phyloP scores from a whole-genome alignment of 2,888 invertebrate genomes.

The Beris chalybata region DNA sequence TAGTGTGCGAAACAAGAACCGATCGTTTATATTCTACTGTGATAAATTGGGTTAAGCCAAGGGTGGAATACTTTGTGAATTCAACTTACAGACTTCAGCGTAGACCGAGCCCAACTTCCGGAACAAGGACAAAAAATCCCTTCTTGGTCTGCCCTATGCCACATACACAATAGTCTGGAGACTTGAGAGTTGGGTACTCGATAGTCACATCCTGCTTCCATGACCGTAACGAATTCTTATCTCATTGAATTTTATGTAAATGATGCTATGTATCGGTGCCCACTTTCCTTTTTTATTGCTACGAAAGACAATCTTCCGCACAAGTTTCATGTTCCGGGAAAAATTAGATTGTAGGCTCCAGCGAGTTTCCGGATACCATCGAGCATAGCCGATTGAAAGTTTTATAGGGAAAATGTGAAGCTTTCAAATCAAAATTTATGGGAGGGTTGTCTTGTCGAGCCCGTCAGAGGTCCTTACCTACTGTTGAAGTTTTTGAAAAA shows the following conservation, averaged over 20 bases:
- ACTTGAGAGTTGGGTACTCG: neutral
- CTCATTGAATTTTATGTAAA: constrained; percentile 29
- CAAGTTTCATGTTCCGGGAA: too few species aligned
- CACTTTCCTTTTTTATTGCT: too few species aligned
- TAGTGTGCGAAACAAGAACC: neutral
- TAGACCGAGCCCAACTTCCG: neutral
- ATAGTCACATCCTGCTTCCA: constrained; percentile 1
- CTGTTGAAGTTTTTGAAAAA: constrained; percentile 17
- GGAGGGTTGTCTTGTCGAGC: neutral
- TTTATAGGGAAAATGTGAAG: neutral
- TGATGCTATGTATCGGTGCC: neutral
- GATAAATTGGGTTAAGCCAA: neutral
- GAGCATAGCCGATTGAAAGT: constrained; percentile 16
- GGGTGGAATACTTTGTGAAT: constrained; percentile 13
- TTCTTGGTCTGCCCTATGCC: neutral
- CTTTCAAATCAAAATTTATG: constrained; percentile 15
- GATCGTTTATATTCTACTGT: constrained; percentile 20
- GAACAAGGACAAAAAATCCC: constrained; percentile 5
- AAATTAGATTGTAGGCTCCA: constrained; percentile 18
- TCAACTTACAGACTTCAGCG: neutral
- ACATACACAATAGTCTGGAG: neutral
- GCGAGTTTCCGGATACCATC: constrained; percentile 6
- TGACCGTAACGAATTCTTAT: constrained; percentile 24
- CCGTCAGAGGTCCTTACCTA: neutral
- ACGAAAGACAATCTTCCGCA: too few species aligned